Base-by-base conservation (phyloP, 2,113 vertebrate species). In the Oophaga pumilio region DNA sequence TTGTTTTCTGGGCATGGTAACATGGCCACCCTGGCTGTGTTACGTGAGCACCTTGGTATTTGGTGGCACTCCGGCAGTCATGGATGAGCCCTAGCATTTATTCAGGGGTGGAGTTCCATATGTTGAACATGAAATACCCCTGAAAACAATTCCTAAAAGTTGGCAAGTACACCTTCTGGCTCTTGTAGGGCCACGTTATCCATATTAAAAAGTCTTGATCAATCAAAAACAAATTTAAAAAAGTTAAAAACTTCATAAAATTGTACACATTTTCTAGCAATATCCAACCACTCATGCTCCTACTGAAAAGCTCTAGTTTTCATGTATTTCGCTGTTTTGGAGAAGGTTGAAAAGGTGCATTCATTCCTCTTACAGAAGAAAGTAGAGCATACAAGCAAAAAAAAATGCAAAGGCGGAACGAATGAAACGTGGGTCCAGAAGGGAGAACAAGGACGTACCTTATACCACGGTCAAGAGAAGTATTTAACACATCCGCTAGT, bases 401-500 rank as follows among this genome's bases (percentile, higher is more conserved):
- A 64, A 64, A 60, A 68, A 53, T 43, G 87, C 91, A 93, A 90
- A 0, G 14, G 28, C 59, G 20, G 64, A 66, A 81, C 85, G 77
- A 88, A n/a, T 28, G 85, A 85, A 87, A 62, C 74, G 91, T 89
- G 82, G 85, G 82, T 22, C 0, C 76, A 81, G 82, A 50, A 1
- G 3, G 0, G 69, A 91, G 93, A 94, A 95, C 94, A 95, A 94
- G 90, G 89, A 28, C 33, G 64, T 86, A 87, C 91, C 92, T 95
- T 90, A 89, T 94, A 87, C 89, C 49, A 18, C 28, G 71, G 90
- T 88, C 91, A 89, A 90, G 73, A 53, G 5, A 74, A 88, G 89
- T 78, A 89, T 73, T 87, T 89, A 80, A 90, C 88, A 74, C 68
- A 92, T 93, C 76, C 78, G 33, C 94, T 91, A 93, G 93, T 91